Percentiles rank a stretch among this genome's conserved stretches.
Evolutionary conservation across 1,140 invertebrate genomes (phyloP).

Genomic region (Piezodorus guildinii): DNA sequence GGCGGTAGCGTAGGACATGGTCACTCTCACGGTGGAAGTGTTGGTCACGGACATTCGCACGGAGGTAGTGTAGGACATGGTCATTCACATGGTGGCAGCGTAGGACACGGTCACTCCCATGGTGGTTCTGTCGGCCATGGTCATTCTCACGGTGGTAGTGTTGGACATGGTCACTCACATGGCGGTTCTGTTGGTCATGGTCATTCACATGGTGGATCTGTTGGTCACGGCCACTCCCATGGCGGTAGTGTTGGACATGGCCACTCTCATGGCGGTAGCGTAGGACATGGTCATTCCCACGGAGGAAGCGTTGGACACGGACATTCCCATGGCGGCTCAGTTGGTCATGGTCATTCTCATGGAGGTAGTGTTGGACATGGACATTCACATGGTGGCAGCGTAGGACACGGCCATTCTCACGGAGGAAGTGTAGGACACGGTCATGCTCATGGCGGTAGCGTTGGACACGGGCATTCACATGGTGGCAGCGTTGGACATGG

Average conservation of each 20-base stretch:
- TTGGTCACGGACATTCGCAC: background rate
- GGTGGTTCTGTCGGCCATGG: background rate
- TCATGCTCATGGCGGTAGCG: conserved; percentile 21
- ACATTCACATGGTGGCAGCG: conserved; percentile 17
- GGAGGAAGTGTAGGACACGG: conserved; percentile 22
- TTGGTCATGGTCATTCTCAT: conserved; percentile 4
- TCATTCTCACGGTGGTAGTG: background rate
- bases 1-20: background rate
- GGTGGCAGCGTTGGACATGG: conserved; percentile 8
- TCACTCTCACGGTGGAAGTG: background rate
- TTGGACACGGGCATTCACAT: conserved; percentile 21
- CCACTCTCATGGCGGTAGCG: background rate
- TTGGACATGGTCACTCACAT: conserved; percentile 1
- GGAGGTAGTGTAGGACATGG: background rate
- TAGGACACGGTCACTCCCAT: conserved; percentile 2
- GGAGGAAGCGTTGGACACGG: conserved; percentile 8
- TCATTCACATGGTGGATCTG: conserved; percentile 6
- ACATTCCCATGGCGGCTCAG: background rate
- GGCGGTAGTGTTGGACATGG: conserved; percentile 9
- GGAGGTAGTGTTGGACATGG: background rate
- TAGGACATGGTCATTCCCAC: conserved; percentile 9
- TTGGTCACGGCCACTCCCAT: conserved; percentile 6
- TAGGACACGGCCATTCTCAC: conserved; percentile 22
- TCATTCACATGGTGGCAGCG: background rate
- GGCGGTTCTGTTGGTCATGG: background rate